Base-by-base conservation (phyloP, 2,797 vertebrate species). In the Alfaro cultratus region DNA sequence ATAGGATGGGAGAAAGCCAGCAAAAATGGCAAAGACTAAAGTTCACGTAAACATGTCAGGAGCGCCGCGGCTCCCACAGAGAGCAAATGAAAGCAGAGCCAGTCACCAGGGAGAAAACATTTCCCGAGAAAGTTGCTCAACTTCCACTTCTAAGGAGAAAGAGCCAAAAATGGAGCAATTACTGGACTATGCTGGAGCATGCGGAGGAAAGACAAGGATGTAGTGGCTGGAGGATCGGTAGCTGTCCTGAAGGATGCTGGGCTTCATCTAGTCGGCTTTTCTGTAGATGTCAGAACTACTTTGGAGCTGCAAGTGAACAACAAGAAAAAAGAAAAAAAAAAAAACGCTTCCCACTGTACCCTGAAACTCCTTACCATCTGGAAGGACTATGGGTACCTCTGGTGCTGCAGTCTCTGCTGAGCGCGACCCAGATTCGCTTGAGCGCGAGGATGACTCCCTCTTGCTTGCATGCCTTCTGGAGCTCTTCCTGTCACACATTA, bases 401-500 rank as follows among this genome's bases (percentile, higher is more conserved):
- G 88, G 86, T 84, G 89, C 82, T 64, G 89, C 81, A 80, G 87
- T 85, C 80, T 93, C 93, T 87, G 90, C 84, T 23, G 90, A 87
- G 80, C 88, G 89, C 31, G 88, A 93, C 81, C 88, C 91, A 70
- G 87, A 90, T 88, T 95, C 94, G 79, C 88, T 87, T 55, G 92
- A 93, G 85, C 92, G 91, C 36, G 92, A 94, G 78, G 93, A 95
- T 77, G 94, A 94, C 86, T 95, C 96, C 91, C 86, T 94, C 93
- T 95, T 95, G 82, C 94, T 92, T 80, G 91, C 92, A 86, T 95
- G 94, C 90, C 90, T 95, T 90, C 93, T 94, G 90, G 95, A 96
- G 91, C 93, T 95, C 93, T 95, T 96, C 87, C 94, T 92, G 93
- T 96, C 96, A 95, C 94, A 95, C 96, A 96, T 96, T 84, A 90